Base-by-base conservation (phyloP, 2,888 invertebrate species). In the Rhamphomyia laevipes region DNA sequence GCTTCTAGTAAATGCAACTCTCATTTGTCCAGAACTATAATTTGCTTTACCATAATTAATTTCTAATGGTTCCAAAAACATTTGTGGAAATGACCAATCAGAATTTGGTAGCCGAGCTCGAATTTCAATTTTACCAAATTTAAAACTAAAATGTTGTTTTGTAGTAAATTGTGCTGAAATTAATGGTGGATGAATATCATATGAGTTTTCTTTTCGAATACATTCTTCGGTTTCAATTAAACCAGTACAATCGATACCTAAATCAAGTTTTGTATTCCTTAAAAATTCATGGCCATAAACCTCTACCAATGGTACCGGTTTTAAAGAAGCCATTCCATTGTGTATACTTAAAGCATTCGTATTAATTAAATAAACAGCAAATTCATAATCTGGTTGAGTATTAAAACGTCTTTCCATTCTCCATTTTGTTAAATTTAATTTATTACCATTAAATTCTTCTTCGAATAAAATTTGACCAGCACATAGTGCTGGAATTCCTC, bases 31-130 rank as follows among this genome's bases (percentile, higher is more conserved):
- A 1, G 84, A 84, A 2, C 77, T 73, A 53, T 65, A 67, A 44
- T 63, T 53, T 1, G 49, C 53, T 2, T 43, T 53, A 0, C 86
- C 87, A 58, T 87, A 87, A 30, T 73, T 70, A 27, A 13, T 21
- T 40, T 76, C 71, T 10, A 73, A 70, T 0, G 87, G 84, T 58
- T 84, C 78, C 58, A 86, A 61, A 57, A 74, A 78, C 11, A 86
- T 66, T 60, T 80, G 84, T 73, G 88, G 86, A 61, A 81, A 77
- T 13, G 86, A 71, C 85, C 86, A 87, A 57, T 82, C 80, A 11
- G 86, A 84, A 48, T 73, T 72, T 0, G 87, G 86, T 52, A 88
- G 63, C 64, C 82, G 84, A 1, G 87, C 87, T 18, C 77, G 73
- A 4, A 87, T 70, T 59, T 81, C 76, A 2, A 87, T 72, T 40